Conservation (phyloP, 2,888 invertebrate genomes). For the Pelosia muscerda region DNA sequence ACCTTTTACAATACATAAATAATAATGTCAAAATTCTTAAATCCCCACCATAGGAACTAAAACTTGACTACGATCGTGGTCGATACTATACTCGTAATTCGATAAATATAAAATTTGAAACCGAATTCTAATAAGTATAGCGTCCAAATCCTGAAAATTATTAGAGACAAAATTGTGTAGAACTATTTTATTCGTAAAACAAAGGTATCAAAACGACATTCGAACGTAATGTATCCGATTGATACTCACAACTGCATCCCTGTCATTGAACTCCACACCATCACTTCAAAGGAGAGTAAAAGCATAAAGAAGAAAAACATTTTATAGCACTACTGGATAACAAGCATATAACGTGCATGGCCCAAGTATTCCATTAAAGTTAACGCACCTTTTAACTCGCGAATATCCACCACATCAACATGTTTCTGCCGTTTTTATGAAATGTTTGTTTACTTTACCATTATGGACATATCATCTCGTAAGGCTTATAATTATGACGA, state of each 20-base stretch:
- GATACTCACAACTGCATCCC: constrained; percentile 2
- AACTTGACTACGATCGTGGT: too few species aligned
- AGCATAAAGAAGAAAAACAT: constrained; percentile 10
- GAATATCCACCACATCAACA: constrained; percentile 51
- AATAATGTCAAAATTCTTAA: neutral
- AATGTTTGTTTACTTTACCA: constrained; percentile 45
- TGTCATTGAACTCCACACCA: constrained; percentile 2
- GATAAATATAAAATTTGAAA: neutral
- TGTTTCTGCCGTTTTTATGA: constrained; percentile 42
- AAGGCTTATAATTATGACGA: constrained; percentile 63
- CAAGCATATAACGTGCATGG: constrained; percentile 43
- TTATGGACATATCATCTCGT: constrained; percentile 28
- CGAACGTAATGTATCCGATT: neutral
- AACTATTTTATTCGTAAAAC: neutral
- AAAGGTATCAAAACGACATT: neutral
- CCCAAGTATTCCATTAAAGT: constrained; percentile 49
- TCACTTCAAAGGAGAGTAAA: constrained; percentile 12
- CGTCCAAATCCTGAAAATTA: neutral
- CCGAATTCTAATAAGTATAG: neutral
- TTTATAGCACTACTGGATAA: constrained; percentile 32
- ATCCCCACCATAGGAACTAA: too few species aligned
- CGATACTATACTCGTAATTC: neutral
- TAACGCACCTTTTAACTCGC: constrained; percentile 51
- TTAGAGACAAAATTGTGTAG: neutral
- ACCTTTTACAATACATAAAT: neutral